Evolutionary conservation across 2,113 vertebrate species (phyloP).

Genomic region (Colaptes auratus): DNA sequence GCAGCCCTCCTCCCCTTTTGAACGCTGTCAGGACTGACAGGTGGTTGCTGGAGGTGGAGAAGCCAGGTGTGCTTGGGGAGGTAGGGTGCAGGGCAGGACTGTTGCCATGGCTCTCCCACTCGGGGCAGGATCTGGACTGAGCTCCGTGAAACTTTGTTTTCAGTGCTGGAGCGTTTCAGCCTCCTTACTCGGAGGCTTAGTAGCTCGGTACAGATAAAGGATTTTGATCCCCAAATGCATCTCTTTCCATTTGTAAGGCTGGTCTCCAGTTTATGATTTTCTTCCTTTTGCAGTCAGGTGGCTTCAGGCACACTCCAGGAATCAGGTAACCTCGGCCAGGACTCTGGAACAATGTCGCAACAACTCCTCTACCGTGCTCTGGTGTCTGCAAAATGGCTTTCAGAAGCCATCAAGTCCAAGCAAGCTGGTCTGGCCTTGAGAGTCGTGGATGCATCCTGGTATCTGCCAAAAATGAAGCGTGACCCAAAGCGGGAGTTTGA

Average conservation of each 20-base stretch:
- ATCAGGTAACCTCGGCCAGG: background rate
- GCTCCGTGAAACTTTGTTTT: background rate
- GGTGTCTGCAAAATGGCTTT: conserved; percentile 88
- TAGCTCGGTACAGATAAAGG: accelerated
- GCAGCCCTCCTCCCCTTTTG: background rate
- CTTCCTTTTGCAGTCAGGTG: background rate
- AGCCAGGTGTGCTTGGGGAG: accelerated
- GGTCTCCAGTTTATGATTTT: background rate
- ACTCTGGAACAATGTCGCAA: conserved; percentile 73
- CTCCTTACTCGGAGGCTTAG: background rate
- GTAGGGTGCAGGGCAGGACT: accelerated
- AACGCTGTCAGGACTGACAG: background rate
- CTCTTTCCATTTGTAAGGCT: background rate
- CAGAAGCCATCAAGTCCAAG: conserved; percentile 80
- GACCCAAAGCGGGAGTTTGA: conserved; percentile 81
- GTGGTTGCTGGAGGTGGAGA: background rate
- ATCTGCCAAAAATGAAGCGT: conserved; percentile 85
- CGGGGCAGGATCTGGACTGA: background rate
- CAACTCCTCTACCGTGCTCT: conserved; percentile 81
- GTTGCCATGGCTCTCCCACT: accelerated
- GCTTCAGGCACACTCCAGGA: background rate
- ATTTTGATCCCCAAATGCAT: background rate
- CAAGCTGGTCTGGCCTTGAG: conserved; percentile 78
- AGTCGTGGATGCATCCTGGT: conserved; percentile 91
- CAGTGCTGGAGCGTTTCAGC: background rate